Evolutionary conservation across 2,113 vertebrate species (phyloP).

Genomic region (Megalops atlanticus): DNA sequence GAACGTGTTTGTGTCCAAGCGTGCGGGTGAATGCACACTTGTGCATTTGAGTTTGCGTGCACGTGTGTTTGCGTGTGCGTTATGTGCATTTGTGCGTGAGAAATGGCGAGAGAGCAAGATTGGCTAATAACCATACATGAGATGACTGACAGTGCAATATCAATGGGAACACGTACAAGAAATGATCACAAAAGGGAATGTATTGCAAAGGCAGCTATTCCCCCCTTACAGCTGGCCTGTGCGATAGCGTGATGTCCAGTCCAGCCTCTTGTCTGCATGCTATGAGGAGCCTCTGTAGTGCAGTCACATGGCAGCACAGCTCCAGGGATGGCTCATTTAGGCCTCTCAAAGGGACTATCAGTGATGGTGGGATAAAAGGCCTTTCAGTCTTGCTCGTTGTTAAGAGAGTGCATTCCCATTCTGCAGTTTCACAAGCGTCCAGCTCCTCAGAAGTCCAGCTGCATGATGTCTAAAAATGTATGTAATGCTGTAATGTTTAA

Average conservation of each 20-base stretch:
- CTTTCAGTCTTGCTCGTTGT: background rate
- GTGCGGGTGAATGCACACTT: background rate
- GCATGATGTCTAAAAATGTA: too few species aligned
- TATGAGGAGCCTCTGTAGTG: constrained; percentile 32
- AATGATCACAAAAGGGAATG: background rate
- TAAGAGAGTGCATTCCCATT: background rate
- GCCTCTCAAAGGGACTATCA: background rate
- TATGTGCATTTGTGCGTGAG: constrained; percentile 7
- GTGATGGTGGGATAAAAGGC: background rate
- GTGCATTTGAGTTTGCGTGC: constrained; percentile 10
- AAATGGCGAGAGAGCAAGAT: background rate
- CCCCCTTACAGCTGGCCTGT: background rate
- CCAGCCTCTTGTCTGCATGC: constrained; percentile 16
- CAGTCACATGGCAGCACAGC: constrained; percentile 42
- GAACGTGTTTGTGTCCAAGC: background rate
- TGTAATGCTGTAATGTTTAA: background rate
- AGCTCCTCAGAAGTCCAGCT: background rate
- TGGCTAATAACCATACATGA: background rate
- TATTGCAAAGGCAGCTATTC: background rate
- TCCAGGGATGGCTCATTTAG: constrained; percentile 39
- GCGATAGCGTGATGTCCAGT: constrained; percentile 25
- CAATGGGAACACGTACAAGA: background rate
- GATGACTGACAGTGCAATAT: background rate
- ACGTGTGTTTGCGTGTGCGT: constrained; percentile 12
- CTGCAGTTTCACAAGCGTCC: background rate